phyloP scores from a whole-genome alignment of 1,140 invertebrate species.

The Lepidurus arcticus region DNA sequence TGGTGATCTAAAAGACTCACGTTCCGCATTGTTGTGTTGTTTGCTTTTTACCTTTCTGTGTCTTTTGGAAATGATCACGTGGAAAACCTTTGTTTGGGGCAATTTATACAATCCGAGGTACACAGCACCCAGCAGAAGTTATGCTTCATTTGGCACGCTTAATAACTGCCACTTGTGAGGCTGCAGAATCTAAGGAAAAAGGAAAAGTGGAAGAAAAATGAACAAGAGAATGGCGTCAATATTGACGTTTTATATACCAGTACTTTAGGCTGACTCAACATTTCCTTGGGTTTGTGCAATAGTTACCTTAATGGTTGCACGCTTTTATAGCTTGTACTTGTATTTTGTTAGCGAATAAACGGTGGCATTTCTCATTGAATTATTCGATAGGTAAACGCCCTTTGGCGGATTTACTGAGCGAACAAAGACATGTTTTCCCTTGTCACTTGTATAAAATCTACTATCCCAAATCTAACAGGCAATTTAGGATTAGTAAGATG shows the following conservation, averaged over 20 bases:
- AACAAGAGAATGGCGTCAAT: background rate
- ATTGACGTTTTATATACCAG: background rate
- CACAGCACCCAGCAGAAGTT: background rate
- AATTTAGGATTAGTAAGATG: too few relatives aligned
- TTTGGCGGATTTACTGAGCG: too few relatives aligned
- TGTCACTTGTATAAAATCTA: too few relatives aligned
- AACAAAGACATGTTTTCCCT: too few relatives aligned
- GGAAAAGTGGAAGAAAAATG: background rate
- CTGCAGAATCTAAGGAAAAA: background rate
- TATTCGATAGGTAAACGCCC: too few relatives aligned
- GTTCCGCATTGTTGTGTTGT: constrained; percentile 14
- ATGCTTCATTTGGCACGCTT: background rate
- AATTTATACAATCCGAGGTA: background rate
- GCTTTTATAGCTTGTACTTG: background rate
- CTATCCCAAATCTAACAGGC: too few relatives aligned
- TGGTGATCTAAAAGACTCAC: constrained; percentile 2
- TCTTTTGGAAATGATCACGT: background rate
- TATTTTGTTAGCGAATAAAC: background rate
- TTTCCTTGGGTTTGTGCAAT: background rate
- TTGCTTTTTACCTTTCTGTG: background rate
- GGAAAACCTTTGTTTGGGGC: background rate
- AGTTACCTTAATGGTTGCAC: background rate
- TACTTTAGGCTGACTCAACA: background rate
- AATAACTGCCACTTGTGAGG: constrained; percentile 2
- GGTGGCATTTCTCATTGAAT: too few relatives aligned